Evolutionary conservation across 2,888 invertebrate genomes (phyloP).

Genomic region (Psylliodes chrysocephalus): DNA sequence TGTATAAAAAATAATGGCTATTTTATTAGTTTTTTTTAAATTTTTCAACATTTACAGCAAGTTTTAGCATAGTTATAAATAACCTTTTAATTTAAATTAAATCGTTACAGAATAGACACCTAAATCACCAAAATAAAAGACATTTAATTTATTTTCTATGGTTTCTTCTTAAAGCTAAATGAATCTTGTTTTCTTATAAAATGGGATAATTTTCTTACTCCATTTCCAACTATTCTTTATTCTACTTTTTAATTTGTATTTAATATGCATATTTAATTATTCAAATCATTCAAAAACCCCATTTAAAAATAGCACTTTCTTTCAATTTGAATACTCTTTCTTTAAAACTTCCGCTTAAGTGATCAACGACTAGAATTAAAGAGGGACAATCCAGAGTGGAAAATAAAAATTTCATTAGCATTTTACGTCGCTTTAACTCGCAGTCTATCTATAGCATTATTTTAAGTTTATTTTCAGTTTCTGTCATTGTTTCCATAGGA

Average conservation of each 20-base stretch:
- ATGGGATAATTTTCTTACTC: too few relatives aligned
- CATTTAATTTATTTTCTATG: too few relatives aligned
- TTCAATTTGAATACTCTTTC: slow-evolving; percentile 41
- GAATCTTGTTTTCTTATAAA: too few relatives aligned
- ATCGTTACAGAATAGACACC: too few relatives aligned
- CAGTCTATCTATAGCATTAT: slow-evolving; percentile 29
- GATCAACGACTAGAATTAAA: slow-evolving; percentile 43
- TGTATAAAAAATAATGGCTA: too few relatives aligned
- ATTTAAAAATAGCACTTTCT: slow-evolving; percentile 38
- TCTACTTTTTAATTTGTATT: slow-evolving; percentile 26
- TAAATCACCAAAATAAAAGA: too few relatives aligned
- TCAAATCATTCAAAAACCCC: slow-evolving; percentile 36
- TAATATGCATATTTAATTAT: slow-evolving; percentile 43
- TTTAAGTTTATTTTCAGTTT: background rate
- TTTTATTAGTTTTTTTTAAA: too few relatives aligned
- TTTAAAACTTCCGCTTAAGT: slow-evolving; percentile 42
- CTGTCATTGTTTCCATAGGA: slow-evolving; percentile 26
- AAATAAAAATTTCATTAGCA: slow-evolving; percentile 44
- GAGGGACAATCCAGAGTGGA: slow-evolving; percentile 35
- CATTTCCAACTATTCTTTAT: too few relatives aligned
- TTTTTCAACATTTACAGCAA: too few relatives aligned
- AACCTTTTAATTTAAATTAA: too few relatives aligned
- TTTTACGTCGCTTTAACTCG: slow-evolving; percentile 30
- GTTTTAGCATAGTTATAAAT: too few relatives aligned
- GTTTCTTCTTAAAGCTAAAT: too few relatives aligned